Percentiles rank a stretch among this genome's conserved stretches.
Conservation (phyloP, 2,113 vertebrate genomes). For the Ardeotis arabs region DNA sequence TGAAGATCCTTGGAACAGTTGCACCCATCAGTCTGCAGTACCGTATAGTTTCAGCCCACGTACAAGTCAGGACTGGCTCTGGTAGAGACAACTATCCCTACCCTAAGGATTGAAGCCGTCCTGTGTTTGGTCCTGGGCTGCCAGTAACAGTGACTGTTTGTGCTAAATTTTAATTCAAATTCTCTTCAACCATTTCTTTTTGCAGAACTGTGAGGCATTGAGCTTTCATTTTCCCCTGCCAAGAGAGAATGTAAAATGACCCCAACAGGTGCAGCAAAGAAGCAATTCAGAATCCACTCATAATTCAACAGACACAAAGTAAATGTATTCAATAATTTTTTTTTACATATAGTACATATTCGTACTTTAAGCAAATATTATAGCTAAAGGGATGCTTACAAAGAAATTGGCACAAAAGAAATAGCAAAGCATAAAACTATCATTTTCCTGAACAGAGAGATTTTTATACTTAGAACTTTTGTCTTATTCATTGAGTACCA, state of each 20-base stretch:
- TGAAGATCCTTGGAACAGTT: not conserved
- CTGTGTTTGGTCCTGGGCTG: not conserved
- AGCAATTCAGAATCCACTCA: not conserved
- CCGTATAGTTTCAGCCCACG: not conserved
- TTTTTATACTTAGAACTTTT: not conserved
- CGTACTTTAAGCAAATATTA: conserved; percentile 13
- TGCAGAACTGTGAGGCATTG: not conserved
- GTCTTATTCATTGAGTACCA: not conserved
- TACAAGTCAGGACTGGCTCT: not conserved
- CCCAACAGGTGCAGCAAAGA: conserved; percentile 18
- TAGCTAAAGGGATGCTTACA: conserved; percentile 39
- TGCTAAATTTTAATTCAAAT: not conserved
- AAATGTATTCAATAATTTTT: conserved; percentile 62
- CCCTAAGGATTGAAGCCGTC: not conserved
- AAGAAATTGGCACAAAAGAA: not conserved
- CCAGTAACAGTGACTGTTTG: not conserved
- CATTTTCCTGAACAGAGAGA: not conserved
- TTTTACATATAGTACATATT: conserved; percentile 48
- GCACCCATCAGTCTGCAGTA: not conserved
- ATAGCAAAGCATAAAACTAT: conserved; percentile 8
- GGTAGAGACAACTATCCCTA: not conserved
- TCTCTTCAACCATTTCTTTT: not conserved
- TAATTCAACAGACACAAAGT: conserved; percentile 23
- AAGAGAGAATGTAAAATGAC: not conserved
- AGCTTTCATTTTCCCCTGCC: not conserved